A percentile compares a stretch with the other conserved stretches of the same genome.
Conservation (phyloP, 1,140 invertebrate genomes). For the Zaprionus gabonicus region DNA sequence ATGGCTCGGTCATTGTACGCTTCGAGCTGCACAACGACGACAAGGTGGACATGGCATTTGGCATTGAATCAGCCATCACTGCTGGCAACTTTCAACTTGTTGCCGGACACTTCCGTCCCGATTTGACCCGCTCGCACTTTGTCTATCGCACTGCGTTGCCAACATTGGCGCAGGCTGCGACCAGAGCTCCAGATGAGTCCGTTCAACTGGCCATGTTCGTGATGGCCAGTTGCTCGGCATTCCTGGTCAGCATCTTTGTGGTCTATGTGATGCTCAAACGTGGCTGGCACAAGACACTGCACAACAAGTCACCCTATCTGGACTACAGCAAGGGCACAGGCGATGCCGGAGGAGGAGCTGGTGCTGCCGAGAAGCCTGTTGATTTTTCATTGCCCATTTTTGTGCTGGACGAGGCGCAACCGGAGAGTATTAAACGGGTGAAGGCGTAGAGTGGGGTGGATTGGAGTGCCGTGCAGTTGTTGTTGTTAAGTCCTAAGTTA, state of each 20-base stretch:
- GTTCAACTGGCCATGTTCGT: slow-evolving; percentile 82
- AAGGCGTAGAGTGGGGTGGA: slow-evolving; percentile 58
- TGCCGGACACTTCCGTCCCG: slow-evolving; percentile 67
- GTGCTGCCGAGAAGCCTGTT: slow-evolving; percentile 58
- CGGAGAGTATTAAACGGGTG: slow-evolving; percentile 56
- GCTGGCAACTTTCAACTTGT: slow-evolving; percentile 64
- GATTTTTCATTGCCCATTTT: slow-evolving; percentile 82
- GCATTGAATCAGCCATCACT: slow-evolving; percentile 75
- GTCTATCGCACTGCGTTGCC: slow-evolving; percentile 62
- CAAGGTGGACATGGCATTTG: slow-evolving; percentile 82
- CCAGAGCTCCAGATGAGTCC: slow-evolving; percentile 63
- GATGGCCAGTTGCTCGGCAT: slow-evolving; percentile 81
- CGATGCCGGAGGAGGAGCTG: not conserved
- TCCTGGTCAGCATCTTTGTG: slow-evolving; percentile 81
- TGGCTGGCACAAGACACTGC: slow-evolving; percentile 57
- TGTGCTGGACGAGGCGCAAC: slow-evolving; percentile 65
- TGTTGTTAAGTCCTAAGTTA: slow-evolving; percentile 54
- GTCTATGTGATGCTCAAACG: slow-evolving; percentile 83
- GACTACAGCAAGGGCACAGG: slow-evolving; percentile 38
- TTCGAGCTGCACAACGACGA: slow-evolving; percentile 79
- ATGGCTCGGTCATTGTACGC: slow-evolving; percentile 70
- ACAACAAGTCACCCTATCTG: slow-evolving; percentile 27
- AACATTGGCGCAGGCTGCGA: slow-evolving; percentile 62
- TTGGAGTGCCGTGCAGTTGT: slow-evolving; percentile 5
- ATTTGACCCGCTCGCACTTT: slow-evolving; percentile 78